These are phyloP conservation scores for Cheilosia impressa DNA, from an alignment of 2,888 invertebrate species.

Conservation along the genomic window DNA sequence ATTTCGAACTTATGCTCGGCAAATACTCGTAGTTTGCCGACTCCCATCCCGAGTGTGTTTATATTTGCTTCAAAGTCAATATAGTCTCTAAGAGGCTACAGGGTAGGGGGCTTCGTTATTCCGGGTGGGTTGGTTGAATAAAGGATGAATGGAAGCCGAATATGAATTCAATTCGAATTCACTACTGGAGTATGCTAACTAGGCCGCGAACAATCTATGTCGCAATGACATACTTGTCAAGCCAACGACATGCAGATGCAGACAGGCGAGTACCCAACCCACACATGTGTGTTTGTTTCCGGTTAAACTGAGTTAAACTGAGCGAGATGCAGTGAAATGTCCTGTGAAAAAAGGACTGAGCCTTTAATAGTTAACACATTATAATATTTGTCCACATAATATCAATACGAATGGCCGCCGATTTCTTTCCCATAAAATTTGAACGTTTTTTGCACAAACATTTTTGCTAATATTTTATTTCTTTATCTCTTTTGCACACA, in stretches of 20 bases:
- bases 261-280: neutral
- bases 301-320: neutral
- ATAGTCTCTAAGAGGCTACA: constrained; percentile 39
- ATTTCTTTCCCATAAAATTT: constrained; percentile 19
- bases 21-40: constrained; percentile 11
- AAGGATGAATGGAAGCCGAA: constrained; percentile 46
- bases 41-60: constrained; percentile 31
- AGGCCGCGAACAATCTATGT: constrained; percentile 50
- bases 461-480: constrained; percentile 22
- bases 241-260: constrained; percentile 6
- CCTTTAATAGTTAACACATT: neutral
- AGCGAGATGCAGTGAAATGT: neutral
- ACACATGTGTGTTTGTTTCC: neutral
- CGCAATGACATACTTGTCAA: constrained; percentile 45
- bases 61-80: constrained; percentile 54
- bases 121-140: constrained; percentile 35
- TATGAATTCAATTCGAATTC: constrained; percentile 41
- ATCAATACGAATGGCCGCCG: constrained; percentile 23
- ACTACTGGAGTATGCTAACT: constrained; percentile 37
- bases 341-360: neutral
- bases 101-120: constrained; percentile 12
- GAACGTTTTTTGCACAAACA: constrained; percentile 47
- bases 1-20: constrained; percentile 43
- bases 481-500: constrained; percentile 76
- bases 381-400: constrained; percentile 23